Evolutionary conservation across 1,140 invertebrate species (phyloP).

Genomic region (Diploscapter pachys): DNA sequence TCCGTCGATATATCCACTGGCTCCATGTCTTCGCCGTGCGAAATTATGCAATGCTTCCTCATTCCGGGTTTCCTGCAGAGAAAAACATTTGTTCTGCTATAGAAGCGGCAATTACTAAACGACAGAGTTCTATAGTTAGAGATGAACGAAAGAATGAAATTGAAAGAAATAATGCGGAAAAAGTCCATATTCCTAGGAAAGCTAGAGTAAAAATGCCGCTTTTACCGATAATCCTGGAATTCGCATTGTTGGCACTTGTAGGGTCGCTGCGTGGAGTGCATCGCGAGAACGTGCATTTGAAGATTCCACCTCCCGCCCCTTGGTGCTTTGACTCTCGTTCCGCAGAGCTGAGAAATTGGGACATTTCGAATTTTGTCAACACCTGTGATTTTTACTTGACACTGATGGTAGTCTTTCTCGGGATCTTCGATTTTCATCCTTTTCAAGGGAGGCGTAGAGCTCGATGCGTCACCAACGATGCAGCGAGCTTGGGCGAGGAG

Average conservation of each 20-base stretch:
- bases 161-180: too few relatives aligned
- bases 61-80: slow-evolving; percentile 18
- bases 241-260: slow-evolving; percentile 20
- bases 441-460: slow-evolving; percentile 4
- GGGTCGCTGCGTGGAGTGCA: slow-evolving; percentile 17
- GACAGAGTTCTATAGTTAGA: too few relatives aligned
- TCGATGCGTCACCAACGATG: background rate
- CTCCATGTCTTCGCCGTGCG: slow-evolving; percentile 19
- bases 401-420: slow-evolving; percentile 14
- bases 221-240: slow-evolving; percentile 17
- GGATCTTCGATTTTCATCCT: slow-evolving; percentile 7
- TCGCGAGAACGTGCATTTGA: slow-evolving; percentile 32
- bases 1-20: slow-evolving; percentile 21
- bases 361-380: background rate
- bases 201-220: too few relatives aligned
- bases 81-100: background rate
- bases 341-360: slow-evolving; percentile 6
- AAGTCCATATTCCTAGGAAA: background rate
- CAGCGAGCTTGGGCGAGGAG: slow-evolving; percentile 13
- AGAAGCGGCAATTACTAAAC: too few relatives aligned
- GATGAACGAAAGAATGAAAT: too few relatives aligned
- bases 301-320: slow-evolving; percentile 31
- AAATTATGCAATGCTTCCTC: slow-evolving; percentile 23
- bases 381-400: background rate
- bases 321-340: slow-evolving; percentile 22